Evolutionary conservation across 2,113 vertebrate species (phyloP).

Genomic region (Zapus hudsonius): DNA sequence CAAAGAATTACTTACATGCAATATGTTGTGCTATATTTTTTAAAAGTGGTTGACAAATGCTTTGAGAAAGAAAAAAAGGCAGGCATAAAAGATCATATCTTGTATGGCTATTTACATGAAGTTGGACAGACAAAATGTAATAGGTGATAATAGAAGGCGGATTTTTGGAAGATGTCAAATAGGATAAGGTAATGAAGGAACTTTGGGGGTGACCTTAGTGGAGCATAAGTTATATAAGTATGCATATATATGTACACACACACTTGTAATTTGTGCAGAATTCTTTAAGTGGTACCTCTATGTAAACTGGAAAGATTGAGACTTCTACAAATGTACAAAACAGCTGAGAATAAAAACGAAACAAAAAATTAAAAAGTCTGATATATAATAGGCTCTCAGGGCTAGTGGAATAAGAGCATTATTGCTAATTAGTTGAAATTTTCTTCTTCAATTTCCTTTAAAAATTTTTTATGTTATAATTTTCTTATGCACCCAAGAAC

Average conservation of each 20-base stretch:
- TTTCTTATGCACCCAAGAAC: not conserved
- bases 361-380: not conserved
- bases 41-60: conserved; percentile 11
- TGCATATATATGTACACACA: not conserved
- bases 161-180: not conserved
- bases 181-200: not conserved
- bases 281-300: conserved; percentile 38
- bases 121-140: not conserved
- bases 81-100: not conserved
- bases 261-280: not conserved
- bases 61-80: conserved; percentile 7
- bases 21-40: not conserved
- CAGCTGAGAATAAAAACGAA: conserved; percentile 42
- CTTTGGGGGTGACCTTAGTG: not conserved
- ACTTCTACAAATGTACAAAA: conserved; percentile 19
- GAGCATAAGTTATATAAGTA: not conserved
- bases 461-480: not conserved
- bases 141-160: not conserved
- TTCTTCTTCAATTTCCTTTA: conserved; percentile 41
- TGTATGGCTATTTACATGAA: conserved; percentile 22
- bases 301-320: conserved; percentile 32
- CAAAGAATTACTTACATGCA: conserved; percentile 3
- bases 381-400: not conserved
- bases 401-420: not conserved
- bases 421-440: conserved; percentile 43